Evolutionary conservation across 2,888 invertebrate species (phyloP), one percentile per base, ranked within the genome.

Genomic region (Ophion obscuratus): DNA sequence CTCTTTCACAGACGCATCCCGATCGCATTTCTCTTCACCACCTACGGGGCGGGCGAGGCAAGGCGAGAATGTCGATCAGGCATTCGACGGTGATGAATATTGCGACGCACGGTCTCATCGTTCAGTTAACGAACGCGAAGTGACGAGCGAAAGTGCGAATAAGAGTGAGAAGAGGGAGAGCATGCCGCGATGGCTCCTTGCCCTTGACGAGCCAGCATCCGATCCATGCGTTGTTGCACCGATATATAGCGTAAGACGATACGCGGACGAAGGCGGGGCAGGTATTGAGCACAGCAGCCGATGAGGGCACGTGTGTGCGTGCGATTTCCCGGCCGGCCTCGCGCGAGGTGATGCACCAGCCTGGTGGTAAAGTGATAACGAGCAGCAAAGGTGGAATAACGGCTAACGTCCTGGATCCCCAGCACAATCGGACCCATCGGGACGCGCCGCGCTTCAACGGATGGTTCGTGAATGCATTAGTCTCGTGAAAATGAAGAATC

Each of bases 201-300:
- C 90, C 85, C 89, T 91, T 85, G 91, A 92, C 89, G 91, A 92
- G 88, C 90, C 91, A 88, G 89, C 91, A 89, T 92, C 91, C 86
- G 88, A 91, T 87, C 90, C 89, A 89, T 91, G 92, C 88, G 88
- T 76, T 76, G 27, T 81, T 40, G 59, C 59, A 81, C 66, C 57
- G 31, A 40, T 40, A 73, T 81, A 81, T 75, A 57, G 74, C 47
- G 70, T 79, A 88, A 77, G 40, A 40, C 77, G 66, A 78, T 86
- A 81, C 40, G 40, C 40, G 40, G 83, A 68, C 73, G 84, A 85
- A 77, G 79, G 77, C 80, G 70, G 83, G 79, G 57, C 83, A 80
- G 85, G 81, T 76, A 80, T 68, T 59, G 67, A 76, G 87, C 40
- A 40, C 40, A 40, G 9, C 40, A 40, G 40, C 40, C 40, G 40